Percentiles rank a stretch among this genome's conserved stretches.
These are phyloP conservation scores for Xenopus petersii DNA, from an alignment of 2,797 vertebrate species.

Conservation along the genomic window DNA sequence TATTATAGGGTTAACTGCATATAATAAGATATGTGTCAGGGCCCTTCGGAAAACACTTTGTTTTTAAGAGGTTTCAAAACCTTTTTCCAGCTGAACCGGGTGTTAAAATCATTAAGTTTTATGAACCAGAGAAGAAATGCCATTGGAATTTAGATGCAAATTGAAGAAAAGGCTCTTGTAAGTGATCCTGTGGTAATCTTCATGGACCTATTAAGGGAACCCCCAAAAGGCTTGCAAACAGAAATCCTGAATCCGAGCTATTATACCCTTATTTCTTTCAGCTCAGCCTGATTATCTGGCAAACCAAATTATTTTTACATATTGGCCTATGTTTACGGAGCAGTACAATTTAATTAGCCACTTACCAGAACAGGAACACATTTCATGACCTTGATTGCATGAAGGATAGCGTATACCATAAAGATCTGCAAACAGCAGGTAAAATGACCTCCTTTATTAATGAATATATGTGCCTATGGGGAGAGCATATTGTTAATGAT, in stretches of 20 bases:
- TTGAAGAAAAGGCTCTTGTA: conserved; percentile 45
- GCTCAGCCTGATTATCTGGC: conserved; percentile 33
- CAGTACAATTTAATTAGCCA: background rate
- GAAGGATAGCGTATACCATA: background rate
- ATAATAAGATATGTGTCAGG: background rate
- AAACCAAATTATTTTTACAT: conserved; percentile 12
- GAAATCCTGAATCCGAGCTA: conserved; percentile 24
- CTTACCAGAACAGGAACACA: background rate
- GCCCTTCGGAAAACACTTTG: background rate
- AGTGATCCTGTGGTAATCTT: conserved; percentile 47
- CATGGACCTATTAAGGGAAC: conserved; percentile 37
- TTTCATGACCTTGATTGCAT: background rate
- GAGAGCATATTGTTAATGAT: no score
- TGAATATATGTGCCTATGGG: no score
- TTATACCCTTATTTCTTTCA: conserved; percentile 33
- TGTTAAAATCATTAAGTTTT: conserved; percentile 50
- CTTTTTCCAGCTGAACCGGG: conserved; percentile 33
- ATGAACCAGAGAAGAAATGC: conserved; percentile 44
- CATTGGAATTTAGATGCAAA: conserved; percentile 46
- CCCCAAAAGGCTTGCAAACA: conserved; percentile 37
- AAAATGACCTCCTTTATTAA: background rate
- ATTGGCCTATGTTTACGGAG: conserved; percentile 11
- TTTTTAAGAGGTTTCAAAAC: conserved; percentile 6
- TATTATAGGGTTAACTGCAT: background rate
- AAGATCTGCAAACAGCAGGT: background rate